These are phyloP conservation scores for rat (Rattus norvegicus) DNA, from an alignment of 2,113 vertebrate genomes.

Conservation along the genomic window GRCr8 NC_086039.1:15505501-15506000, in stretches of 20 bases:
- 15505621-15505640: not conserved
- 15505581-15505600: not conserved
- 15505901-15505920: not conserved
- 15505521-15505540: conserved; percentile 2
- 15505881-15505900: not conserved
- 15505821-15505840: not conserved
- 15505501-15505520: not conserved
- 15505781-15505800: conserved; percentile 19
- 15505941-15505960: not conserved
- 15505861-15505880: not conserved
- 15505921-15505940: not conserved
- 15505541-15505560: not conserved
- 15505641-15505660: conserved; percentile 84
- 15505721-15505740: conserved; percentile 88
- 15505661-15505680: conserved; percentile 89
- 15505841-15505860: not conserved
- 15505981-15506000: not conserved
- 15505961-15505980: not conserved
- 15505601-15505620: not conserved
- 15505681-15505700: conserved; percentile 93
- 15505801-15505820: conserved; percentile 27
- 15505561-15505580: not conserved
- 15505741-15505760: conserved; percentile 94
- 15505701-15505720: conserved; percentile 88
- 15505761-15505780: conserved; percentile 88